Evolutionary conservation across 2,888 invertebrate genomes (phyloP).

Genomic region (Gymnosoma rotundatum): DNA sequence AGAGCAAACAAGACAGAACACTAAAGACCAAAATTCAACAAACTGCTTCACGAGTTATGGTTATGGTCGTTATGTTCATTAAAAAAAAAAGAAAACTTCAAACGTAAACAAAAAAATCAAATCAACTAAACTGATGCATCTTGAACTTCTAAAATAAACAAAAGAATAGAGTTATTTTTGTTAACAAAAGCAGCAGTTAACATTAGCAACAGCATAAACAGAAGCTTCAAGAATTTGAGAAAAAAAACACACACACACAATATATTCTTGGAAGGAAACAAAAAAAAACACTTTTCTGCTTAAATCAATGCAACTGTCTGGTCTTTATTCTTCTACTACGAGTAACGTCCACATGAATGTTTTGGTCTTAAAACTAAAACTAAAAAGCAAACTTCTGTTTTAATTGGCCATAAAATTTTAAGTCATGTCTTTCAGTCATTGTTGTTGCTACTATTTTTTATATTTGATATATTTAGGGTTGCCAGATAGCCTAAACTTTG

Average conservation of each 20-base stretch:
- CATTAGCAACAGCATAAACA: not conserved
- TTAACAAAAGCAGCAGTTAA: conserved; percentile 73
- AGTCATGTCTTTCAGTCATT: conserved; percentile 33
- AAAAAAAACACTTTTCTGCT: not conserved
- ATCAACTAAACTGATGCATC: conserved; percentile 49
- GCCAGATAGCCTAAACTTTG: too few species aligned
- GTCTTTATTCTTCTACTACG: too few species aligned
- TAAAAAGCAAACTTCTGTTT: conserved; percentile 28
- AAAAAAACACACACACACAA: not conserved
- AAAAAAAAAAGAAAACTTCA: conserved; percentile 19
- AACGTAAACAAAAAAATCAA: conserved; percentile 28
- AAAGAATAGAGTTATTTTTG: conserved; percentile 77
- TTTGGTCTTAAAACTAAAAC: not conserved
- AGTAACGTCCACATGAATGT: too few species aligned
- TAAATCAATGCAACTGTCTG: not conserved
- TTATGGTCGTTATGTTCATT: conserved; percentile 39
- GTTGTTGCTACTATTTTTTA: not conserved
- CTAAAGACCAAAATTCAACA: conserved; percentile 47
- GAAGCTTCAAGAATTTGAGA: not conserved
- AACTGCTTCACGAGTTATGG: conserved; percentile 56
- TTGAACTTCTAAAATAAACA: conserved; percentile 58
- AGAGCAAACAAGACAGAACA: not conserved
- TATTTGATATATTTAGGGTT: too few species aligned
- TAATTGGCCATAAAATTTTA: conserved; percentile 39
- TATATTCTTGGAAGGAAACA: conserved; percentile 10